These are phyloP conservation scores for Xenopus tropicalis DNA, from an alignment of 2,113 vertebrate species.

Conservation along the genomic window DNA sequence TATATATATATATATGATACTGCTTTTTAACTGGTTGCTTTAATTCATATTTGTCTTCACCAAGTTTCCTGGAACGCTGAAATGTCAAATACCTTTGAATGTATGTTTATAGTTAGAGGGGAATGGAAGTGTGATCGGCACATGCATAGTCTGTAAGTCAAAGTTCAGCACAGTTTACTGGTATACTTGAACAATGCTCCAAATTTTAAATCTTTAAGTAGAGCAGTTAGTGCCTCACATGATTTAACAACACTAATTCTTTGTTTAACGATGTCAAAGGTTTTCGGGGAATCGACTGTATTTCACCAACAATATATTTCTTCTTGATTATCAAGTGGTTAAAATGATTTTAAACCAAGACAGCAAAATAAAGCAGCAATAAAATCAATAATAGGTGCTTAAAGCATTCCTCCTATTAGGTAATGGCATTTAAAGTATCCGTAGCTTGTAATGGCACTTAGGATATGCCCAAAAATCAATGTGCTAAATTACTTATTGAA, in stretches of 20 bases:
- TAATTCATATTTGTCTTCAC: constrained; percentile 2
- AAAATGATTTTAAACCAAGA: constrained; percentile 83
- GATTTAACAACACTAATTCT: constrained; percentile 77
- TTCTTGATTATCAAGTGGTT: constrained; percentile 79
- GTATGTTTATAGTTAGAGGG: constrained; percentile 44
- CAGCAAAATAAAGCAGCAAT: constrained; percentile 83
- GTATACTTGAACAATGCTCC: constrained; percentile 57
- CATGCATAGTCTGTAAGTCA: constrained; percentile 42
- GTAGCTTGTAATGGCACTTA: constrained; percentile 82
- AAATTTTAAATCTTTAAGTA: constrained; percentile 60
- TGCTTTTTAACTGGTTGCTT: too few relatives aligned
- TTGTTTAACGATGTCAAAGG: constrained; percentile 80
- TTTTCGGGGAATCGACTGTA: constrained; percentile 77
- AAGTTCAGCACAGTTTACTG: constrained; percentile 57
- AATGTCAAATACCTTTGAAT: constrained; percentile 48
- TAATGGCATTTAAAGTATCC: constrained; percentile 85
- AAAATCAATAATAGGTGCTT: constrained; percentile 85
- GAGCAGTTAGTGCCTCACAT: constrained; percentile 63
- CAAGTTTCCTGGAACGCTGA: constrained; percentile 46
- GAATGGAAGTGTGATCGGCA: constrained; percentile 47
- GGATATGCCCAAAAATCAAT: constrained; percentile 80
- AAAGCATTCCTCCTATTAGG: constrained; percentile 82
- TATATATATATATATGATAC: too few relatives aligned
- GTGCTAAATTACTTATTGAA: constrained; percentile 83
- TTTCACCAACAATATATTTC: constrained; percentile 78